Percentiles rank a stretch among this genome's conserved stretches.
Evolutionary conservation across 2,113 vertebrate species (phyloP).

Genomic region (Sceloporus undulatus): DNA sequence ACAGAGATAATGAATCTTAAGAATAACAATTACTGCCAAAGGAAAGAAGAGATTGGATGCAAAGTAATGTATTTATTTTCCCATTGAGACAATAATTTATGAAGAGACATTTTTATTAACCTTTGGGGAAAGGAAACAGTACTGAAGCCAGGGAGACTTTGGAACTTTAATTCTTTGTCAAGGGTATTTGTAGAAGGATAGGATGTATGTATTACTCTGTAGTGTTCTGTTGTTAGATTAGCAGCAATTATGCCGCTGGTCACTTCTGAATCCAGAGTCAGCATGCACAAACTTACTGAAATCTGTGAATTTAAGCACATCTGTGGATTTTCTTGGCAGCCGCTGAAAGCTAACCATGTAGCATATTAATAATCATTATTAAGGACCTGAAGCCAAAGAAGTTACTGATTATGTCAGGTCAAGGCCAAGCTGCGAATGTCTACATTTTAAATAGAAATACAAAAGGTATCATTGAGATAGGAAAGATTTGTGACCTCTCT

Average conservation of each 20-base stretch:
- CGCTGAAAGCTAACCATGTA: background rate
- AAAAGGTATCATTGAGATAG: background rate
- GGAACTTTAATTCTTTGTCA: background rate
- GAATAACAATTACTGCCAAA: constrained; percentile 28
- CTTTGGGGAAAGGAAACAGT: background rate
- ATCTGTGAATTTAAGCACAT: background rate
- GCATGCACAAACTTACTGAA: background rate
- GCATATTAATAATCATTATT: background rate
- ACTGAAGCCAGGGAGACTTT: constrained; percentile 2
- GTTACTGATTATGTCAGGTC: background rate
- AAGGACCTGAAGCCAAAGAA: background rate
- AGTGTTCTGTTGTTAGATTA: too few relatives aligned
- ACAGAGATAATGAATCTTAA: constrained; percentile 35
- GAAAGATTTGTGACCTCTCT: background rate
- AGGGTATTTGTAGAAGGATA: constrained; percentile 5
- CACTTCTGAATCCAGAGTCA: background rate
- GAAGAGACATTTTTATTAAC: background rate
- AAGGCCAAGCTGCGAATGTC: background rate
- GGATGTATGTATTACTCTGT: background rate
- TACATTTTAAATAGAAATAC: constrained; percentile 2
- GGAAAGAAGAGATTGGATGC: constrained; percentile 32
- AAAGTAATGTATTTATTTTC: constrained; percentile 37
- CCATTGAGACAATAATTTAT: constrained; percentile 35
- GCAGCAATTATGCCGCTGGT: background rate
- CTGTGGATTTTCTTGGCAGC: background rate